Evolutionary conservation across 1,140 invertebrate species (phyloP), one percentile per base, ranked within the genome.

Genomic region (Scylla paramamosain): DNA sequence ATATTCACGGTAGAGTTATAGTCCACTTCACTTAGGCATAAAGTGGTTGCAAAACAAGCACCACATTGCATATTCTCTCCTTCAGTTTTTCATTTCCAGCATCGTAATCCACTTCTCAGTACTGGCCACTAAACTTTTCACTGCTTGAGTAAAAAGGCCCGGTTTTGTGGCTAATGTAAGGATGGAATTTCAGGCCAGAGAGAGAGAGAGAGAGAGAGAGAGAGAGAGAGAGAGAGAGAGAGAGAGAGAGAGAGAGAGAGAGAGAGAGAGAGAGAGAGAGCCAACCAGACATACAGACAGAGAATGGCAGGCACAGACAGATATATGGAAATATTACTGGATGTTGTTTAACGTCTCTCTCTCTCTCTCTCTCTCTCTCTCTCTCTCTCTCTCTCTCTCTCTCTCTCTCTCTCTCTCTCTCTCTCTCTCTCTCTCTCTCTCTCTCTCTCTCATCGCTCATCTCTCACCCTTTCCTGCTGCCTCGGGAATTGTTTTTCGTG

Each of bases 291-390:
- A 0, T 2, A 59, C 52, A 59, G 52, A 59, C 52, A 59, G 10
- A 4, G 52, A 14, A 59, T 20, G 10, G 10, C 52, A 59, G 52
- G 10, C 52, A 59, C 52, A 59, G 8, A 82, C 3, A 82, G 77
- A 82, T 20, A 8, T 2, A 8, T 20, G 77, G 77, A 82, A 28
- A 7, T 82, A 28, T 20, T 8, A 28, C 28, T 25, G 77, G 16
- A 28, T 25, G 77, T 0, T 20, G 20, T 82, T 82, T 82, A 82
- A 28, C 8, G 2, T 82, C 77, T 82, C 77, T 82, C 77, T 82
- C 87, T 89, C 39, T 31, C 39, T 89, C 87, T 46, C 87, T 45
- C 87, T 89, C 87, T 45, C 87, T 89, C 87, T 46, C 29, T 46
- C 29, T n/a, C 87, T 45, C 29, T 32, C 87, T 31, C 86, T 88